Percentiles rank a stretch among this genome's conserved stretches.
Evolutionary conservation across 1,140 invertebrate species (phyloP).

Genomic region (Atta colombica): DNA sequence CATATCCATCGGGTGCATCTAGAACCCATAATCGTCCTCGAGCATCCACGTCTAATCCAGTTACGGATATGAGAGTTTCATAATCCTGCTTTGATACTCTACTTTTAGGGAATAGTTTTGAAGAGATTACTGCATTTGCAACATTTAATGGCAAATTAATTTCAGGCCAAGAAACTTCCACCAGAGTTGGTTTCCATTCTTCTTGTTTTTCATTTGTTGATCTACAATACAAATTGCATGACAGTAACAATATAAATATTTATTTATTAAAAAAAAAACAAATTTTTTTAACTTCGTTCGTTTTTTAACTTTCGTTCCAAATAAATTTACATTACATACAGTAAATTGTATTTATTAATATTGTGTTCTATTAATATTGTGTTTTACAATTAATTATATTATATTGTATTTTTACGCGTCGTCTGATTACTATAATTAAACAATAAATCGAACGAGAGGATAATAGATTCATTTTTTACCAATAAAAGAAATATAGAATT

Average conservation of each 20-base stretch:
- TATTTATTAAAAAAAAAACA: neutral
- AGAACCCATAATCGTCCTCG: constrained; percentile 77
- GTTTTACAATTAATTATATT: neutral
- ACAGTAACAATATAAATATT: constrained; percentile 9
- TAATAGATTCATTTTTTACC: neutral
- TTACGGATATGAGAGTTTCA: constrained; percentile 63
- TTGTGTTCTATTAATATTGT: neutral
- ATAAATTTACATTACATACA: neutral
- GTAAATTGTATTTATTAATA: neutral
- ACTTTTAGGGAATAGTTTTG: constrained; percentile 6
- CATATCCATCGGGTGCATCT: constrained; percentile 61
- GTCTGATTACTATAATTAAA: neutral
- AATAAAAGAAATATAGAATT: neutral
- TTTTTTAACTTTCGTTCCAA: too few species aligned
- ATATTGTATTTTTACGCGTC: neutral
- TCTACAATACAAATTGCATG: neutral
- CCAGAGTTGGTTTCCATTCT: constrained; percentile 51
- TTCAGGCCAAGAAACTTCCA: constrained; percentile 76
- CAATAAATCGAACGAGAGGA: neutral
- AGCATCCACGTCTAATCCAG: constrained; percentile 71
- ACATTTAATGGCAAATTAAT: constrained; percentile 18
- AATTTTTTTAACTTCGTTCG: neutral
- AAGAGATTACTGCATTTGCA: neutral
- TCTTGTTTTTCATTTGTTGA: constrained; percentile 26
- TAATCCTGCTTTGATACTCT: neutral